Evolutionary conservation across 2,888 invertebrate species (phyloP).

Genomic region (Nineta flava): DNA sequence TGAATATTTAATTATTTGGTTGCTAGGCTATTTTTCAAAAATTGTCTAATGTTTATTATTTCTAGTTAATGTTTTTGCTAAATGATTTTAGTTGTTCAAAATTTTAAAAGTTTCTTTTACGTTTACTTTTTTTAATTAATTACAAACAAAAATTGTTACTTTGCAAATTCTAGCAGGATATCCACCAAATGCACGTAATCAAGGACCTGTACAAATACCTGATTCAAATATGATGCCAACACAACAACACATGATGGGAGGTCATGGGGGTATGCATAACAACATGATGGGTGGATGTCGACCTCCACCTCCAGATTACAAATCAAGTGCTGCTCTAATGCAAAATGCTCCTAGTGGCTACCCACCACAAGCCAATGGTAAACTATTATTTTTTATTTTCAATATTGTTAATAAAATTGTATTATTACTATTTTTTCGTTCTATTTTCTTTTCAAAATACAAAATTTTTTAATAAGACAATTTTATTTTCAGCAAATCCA

Average conservation of each 20-base stretch:
- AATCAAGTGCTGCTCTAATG: constrained; percentile 41
- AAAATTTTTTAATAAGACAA: too few relatives aligned
- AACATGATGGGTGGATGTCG: constrained; percentile 26
- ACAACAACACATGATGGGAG: constrained; percentile 44
- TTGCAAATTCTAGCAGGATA: too few relatives aligned
- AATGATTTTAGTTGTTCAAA: too few relatives aligned
- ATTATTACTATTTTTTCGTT: neutral
- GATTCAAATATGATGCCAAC: constrained; percentile 50
- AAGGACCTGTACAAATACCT: constrained; percentile 22
- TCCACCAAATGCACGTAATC: neutral
- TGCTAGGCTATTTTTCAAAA: too few relatives aligned
- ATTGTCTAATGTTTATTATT: too few relatives aligned
- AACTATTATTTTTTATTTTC: neutral
- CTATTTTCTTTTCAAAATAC: too few relatives aligned
- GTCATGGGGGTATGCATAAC: constrained; percentile 22
- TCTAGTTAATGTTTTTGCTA: too few relatives aligned
- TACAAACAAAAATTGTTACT: too few relatives aligned
- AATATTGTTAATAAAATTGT: neutral
- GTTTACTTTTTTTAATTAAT: too few relatives aligned
- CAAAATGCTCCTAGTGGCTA: constrained; percentile 14
- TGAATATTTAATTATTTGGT: too few relatives aligned
- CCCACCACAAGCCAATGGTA: constrained; percentile 19
- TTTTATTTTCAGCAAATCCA: constrained; percentile 23
- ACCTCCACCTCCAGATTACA: constrained; percentile 78
- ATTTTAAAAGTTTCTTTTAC: too few relatives aligned